These are phyloP conservation scores for Hyppa rectilinea DNA, from an alignment of 2,888 invertebrate genomes.

Conservation along the genomic window DNA sequence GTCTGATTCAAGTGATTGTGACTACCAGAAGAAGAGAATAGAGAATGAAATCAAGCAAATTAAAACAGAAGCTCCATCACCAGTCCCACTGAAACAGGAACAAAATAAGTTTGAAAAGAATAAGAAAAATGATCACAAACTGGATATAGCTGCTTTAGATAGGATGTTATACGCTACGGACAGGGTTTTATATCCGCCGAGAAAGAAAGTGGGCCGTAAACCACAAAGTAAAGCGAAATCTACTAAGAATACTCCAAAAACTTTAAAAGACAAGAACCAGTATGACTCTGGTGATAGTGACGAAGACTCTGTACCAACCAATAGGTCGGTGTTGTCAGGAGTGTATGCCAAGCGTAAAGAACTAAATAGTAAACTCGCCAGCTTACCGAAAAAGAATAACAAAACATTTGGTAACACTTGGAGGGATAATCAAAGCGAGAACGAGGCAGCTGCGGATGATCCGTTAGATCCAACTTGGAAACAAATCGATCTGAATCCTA, in stretches of 20 bases:
- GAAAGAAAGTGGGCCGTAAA: conserved; percentile 93
- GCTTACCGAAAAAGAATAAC: conserved; percentile 81
- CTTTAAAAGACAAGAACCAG: conserved; percentile 86
- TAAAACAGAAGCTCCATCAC: conserved; percentile 88
- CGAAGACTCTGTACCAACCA: conserved; percentile 80
- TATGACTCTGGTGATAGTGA: conserved; percentile 86
- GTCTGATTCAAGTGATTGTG: conserved; percentile 87
- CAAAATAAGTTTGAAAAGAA: conserved; percentile 84
- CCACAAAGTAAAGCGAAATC: conserved; percentile 87
- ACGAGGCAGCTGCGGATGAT: conserved; percentile 90
- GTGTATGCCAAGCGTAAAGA: conserved; percentile 89
- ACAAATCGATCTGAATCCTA: conserved; percentile 92
- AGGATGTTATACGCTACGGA: conserved; percentile 94
- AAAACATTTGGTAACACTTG: conserved; percentile 85
- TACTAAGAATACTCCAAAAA: conserved; percentile 80
- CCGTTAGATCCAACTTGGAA: conserved; percentile 92
- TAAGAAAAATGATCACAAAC: conserved; percentile 85
- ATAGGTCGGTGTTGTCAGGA: conserved; percentile 86
- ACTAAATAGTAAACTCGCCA: conserved; percentile 86
- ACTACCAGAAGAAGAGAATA: conserved; percentile 84
- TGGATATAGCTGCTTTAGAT: conserved; percentile 91
- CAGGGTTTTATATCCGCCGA: conserved; percentile 94
- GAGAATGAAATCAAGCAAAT: conserved; percentile 88
- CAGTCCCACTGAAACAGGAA: conserved; percentile 86
- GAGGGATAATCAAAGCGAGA: conserved; percentile 88